phyloP scores from a whole-genome alignment of 2,797 vertebrate species.

The Avahi laniger region DNA sequence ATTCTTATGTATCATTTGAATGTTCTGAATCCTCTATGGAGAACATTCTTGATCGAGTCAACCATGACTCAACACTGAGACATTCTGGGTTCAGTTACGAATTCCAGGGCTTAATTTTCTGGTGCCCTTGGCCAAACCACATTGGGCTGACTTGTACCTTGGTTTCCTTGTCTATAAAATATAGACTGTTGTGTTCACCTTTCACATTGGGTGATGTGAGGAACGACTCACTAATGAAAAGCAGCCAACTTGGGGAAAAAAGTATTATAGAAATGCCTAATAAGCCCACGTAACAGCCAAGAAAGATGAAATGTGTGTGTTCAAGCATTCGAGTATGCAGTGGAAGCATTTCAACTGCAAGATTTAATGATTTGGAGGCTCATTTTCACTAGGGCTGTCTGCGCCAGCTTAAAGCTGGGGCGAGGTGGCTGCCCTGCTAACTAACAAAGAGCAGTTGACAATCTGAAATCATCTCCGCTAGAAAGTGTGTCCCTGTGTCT shows the following conservation, averaged over 20 bases:
- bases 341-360: constrained; percentile 15
- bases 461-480: not conserved
- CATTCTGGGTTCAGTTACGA: not conserved
- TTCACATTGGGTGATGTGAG: constrained; percentile 24
- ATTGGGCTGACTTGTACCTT: not conserved
- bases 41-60: constrained; percentile 17
- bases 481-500: not conserved
- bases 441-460: constrained; percentile 48
- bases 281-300: constrained; percentile 55
- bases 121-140: constrained; percentile 37
- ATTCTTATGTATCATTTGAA: not conserved
- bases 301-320: constrained; percentile 42
- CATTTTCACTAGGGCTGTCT: constrained; percentile 7
- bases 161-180: constrained; percentile 60
- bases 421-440: not conserved
- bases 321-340: not conserved
- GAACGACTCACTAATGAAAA: constrained; percentile 41
- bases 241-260: not conserved
- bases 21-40: not conserved
- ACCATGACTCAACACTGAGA: constrained; percentile 40
- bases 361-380: constrained; percentile 50
- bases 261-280: constrained; percentile 57
- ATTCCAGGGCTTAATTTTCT: constrained; percentile 37
- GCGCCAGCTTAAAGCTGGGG: constrained; percentile 26
- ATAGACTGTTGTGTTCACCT: constrained; percentile 28